Evolutionary conservation across 2,888 invertebrate species (phyloP).

Genomic region (Stenoptilia bipunctidactyla): DNA sequence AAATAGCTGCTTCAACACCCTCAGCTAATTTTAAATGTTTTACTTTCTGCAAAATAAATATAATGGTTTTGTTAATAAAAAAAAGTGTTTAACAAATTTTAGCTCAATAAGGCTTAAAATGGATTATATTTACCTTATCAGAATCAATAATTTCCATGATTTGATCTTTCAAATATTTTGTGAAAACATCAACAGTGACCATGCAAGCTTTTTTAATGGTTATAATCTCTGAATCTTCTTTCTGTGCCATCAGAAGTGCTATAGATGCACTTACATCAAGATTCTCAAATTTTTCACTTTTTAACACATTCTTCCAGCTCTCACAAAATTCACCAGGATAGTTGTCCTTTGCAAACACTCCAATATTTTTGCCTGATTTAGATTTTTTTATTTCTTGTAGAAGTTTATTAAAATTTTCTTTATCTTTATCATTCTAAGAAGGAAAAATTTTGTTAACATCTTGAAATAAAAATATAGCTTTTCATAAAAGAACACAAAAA

Average conservation of each 20-base stretch:
- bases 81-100: not conserved
- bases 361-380: constrained; percentile 89
- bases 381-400: constrained; percentile 87
- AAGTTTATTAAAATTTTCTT: constrained; percentile 85
- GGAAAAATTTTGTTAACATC: no score
- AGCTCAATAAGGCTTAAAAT: no score
- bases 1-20: constrained; percentile 92
- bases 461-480: constrained; percentile 4
- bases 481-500: not conserved
- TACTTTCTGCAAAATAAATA: constrained; percentile 81
- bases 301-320: constrained; percentile 86
- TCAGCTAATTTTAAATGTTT: constrained; percentile 96
- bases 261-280: constrained; percentile 88
- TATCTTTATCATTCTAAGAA: constrained; percentile 93
- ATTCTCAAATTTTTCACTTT: constrained; percentile 84
- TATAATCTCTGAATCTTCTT: constrained; percentile 93
- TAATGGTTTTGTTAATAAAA: not conserved
- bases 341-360: constrained; percentile 93
- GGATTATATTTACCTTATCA: constrained; percentile 78
- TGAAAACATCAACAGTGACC: constrained; percentile 95
- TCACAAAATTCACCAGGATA: constrained; percentile 95
- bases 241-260: constrained; percentile 91
- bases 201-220: constrained; percentile 93
- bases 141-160: constrained; percentile 99
- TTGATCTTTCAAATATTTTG: constrained; percentile 96